Conservation (phyloP, 2,888 invertebrate species). For the Athalia rosae region DNA sequence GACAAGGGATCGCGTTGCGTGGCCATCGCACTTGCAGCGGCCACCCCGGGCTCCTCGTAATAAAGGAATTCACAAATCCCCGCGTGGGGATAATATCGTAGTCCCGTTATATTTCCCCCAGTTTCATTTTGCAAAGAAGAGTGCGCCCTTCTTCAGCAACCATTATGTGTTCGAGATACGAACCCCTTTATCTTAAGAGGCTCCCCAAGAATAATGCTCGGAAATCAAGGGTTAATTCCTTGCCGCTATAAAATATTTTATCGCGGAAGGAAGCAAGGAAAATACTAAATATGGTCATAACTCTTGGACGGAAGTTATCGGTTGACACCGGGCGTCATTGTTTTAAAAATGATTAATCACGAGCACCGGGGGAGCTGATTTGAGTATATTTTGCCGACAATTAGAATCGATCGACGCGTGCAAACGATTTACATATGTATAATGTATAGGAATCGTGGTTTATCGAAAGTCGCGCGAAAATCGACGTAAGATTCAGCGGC, state of each 20-base stretch:
- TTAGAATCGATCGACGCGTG: too few relatives aligned
- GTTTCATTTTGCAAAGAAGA: slow-evolving; percentile 67
- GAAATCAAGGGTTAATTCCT: slow-evolving; percentile 73
- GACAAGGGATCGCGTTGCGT: too few relatives aligned
- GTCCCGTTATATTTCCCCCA: slow-evolving; percentile 55
- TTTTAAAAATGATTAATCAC: slow-evolving; percentile 33
- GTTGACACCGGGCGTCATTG: slow-evolving; percentile 44
- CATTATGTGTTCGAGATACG: slow-evolving; percentile 67
- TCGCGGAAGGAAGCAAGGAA: slow-evolving; percentile 59
- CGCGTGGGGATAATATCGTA: slow-evolving; percentile 52
- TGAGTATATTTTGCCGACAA: too few relatives aligned
- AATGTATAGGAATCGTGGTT: too few relatives aligned
- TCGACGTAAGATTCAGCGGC: too few relatives aligned
- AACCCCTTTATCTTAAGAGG: slow-evolving; percentile 70
- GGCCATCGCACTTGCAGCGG: too few relatives aligned
- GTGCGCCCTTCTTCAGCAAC: slow-evolving; percentile 67
- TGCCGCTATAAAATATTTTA: slow-evolving; percentile 69
- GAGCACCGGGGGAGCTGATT: slow-evolving; percentile 3
- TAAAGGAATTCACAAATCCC: slow-evolving; percentile 68
- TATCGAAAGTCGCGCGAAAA: not conserved
- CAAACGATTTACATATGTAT: not conserved
- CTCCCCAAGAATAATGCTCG: slow-evolving; percentile 69
- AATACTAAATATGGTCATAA: slow-evolving; percentile 66
- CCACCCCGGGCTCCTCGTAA: too few relatives aligned
- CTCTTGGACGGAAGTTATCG: slow-evolving; percentile 51